These are phyloP conservation scores for Eumaeus atala DNA, from an alignment of 1,140 invertebrate genomes.

Conservation along the genomic window DNA sequence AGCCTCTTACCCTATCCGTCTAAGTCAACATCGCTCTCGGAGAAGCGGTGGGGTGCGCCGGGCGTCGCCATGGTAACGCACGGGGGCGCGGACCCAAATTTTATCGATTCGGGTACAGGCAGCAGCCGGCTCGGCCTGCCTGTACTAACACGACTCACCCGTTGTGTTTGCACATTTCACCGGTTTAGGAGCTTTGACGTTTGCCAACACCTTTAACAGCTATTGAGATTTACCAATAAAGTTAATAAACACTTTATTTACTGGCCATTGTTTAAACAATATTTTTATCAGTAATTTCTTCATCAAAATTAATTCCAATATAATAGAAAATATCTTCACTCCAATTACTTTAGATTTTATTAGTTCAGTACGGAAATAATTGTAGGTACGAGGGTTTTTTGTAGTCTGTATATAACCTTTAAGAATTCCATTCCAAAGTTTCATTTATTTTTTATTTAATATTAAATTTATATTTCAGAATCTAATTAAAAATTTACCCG, in stretches of 20 bases:
- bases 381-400: too few relatives aligned
- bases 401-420: too few relatives aligned
- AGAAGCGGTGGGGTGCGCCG: slow-evolving; percentile 37
- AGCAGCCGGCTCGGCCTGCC: slow-evolving; percentile 60
- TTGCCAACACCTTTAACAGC: slow-evolving; percentile 49
- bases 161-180: slow-evolving; percentile 64
- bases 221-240: slow-evolving; percentile 22
- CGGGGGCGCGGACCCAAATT: slow-evolving; percentile 68
- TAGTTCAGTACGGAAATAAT: too few relatives aligned
- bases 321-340: too few relatives aligned
- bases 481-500: too few relatives aligned
- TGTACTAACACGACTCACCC: slow-evolving; percentile 63
- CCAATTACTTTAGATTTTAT: too few relatives aligned
- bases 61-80: slow-evolving; percentile 57
- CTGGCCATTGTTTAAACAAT: too few relatives aligned
- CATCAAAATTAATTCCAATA: too few relatives aligned
- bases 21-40: slow-evolving; percentile 68
- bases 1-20: slow-evolving; percentile 73
- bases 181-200: slow-evolving; percentile 65
- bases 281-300: too few relatives aligned
- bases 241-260: not conserved
- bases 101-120: slow-evolving; percentile 70
- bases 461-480: too few relatives aligned
- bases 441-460: too few relatives aligned
- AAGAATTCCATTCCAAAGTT: too few relatives aligned